Evolutionary conservation across 1,140 invertebrate species (phyloP).

Genomic region (Pseudobourletiella spinata): DNA sequence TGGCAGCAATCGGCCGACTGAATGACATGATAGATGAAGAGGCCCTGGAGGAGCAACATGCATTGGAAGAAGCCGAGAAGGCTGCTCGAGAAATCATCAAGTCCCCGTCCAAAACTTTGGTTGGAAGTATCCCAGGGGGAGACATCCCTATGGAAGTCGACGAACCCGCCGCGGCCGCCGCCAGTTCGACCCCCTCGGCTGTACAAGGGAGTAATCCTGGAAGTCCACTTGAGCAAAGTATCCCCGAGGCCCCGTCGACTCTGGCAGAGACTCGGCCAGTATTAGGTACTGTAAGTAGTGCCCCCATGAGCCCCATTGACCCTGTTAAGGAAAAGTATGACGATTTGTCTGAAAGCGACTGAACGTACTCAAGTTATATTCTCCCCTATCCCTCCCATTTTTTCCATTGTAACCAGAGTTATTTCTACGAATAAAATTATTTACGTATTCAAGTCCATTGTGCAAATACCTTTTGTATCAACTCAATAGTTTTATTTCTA

Average conservation of each 20-base stretch:
- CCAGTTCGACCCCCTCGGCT: neutral
- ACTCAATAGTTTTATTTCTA: too few species aligned
- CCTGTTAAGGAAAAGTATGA: neutral
- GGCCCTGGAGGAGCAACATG: neutral
- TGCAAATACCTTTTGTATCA: too few species aligned
- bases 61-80: neutral
- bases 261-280: neutral
- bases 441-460: too few species aligned
- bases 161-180: neutral
- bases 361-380: neutral
- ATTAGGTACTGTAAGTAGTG: neutral
- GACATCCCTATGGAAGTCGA: neutral
- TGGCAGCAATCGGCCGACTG: conserved; percentile 52
- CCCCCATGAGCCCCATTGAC: neutral
- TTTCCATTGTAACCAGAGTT: too few species aligned
- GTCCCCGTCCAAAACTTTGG: neutral
- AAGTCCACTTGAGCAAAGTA: neutral
- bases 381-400: too few species aligned
- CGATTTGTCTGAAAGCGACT: conserved; percentile 7
- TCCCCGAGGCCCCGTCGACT: neutral
- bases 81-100: neutral
- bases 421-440: too few species aligned
- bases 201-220: neutral
- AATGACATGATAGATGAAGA: conserved; percentile 1
- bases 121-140: neutral